Evolutionary conservation across 2,797 vertebrate genomes (phyloP).

Genomic region (Ambastaia sidthimunki): DNA sequence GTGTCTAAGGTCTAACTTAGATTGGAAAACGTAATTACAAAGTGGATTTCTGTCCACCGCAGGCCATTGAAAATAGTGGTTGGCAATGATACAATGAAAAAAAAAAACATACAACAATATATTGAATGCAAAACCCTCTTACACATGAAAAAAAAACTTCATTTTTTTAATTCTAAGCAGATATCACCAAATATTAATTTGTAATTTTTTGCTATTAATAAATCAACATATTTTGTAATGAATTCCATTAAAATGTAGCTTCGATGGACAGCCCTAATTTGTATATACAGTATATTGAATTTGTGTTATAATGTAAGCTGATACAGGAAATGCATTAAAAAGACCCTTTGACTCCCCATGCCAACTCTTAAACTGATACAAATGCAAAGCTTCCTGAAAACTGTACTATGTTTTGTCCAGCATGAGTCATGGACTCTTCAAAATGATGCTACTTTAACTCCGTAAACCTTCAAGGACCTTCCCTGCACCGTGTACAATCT

Average conservation of each 20-base stretch:
- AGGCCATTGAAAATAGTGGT: neutral
- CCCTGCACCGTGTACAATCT: conserved; percentile 13
- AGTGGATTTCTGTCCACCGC: neutral
- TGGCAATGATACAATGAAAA: neutral
- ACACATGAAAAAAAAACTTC: neutral
- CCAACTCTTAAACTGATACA: neutral
- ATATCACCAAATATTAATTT: neutral
- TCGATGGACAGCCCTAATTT: neutral
- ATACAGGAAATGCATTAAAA: neutral
- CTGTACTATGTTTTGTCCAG: neutral
- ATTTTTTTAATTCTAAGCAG: neutral
- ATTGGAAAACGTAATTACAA: neutral
- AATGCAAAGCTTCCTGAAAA: conserved; percentile 2
- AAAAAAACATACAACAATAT: neutral
- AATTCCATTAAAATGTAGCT: no score
- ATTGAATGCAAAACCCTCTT: neutral
- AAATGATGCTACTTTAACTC: neutral
- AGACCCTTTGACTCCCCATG: neutral
- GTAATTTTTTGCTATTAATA: neutral
- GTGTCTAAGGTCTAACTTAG: neutral
- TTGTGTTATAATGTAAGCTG: neutral
- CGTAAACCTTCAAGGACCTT: neutral
- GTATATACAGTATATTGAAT: neutral
- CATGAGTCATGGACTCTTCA: conserved; percentile 2
- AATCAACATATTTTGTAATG: neutral